Evolutionary conservation across 2,113 vertebrate genomes (phyloP), one percentile per base, ranked within the genome.

Genomic region (Oreochromis aureus): DNA sequence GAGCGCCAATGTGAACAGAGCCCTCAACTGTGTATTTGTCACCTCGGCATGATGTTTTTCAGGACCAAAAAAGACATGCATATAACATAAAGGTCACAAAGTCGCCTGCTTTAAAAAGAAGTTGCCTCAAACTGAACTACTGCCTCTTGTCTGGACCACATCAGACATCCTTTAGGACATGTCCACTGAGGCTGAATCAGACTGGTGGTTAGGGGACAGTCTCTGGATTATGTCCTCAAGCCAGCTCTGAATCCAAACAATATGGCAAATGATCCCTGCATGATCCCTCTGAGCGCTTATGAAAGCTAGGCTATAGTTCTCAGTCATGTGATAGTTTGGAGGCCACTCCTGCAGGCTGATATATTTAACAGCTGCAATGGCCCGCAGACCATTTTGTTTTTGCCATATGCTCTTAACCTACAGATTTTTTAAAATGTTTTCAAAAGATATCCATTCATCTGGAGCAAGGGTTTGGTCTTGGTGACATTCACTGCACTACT

Each of bases 321-420:
- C 44, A 55, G 87, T 85, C 93, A 93, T 73, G 86, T 82, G 87
- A 93, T 59, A 55, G 90, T 89, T 87, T 85, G 81, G 84, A 89
- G 85, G 89, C 90, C 93, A 82, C 81, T 84, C 90, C 76, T 88
- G 79, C 59, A 84, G 79, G 90, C 86, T 82, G 56, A 92, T 83
- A 79, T 80, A 88, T 80, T 36, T 58, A 93, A 95, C 95, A 96
- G 95, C 95, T 96, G 96, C 91, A 82, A 85, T 59, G 61, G 6
- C 53, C 55, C 71, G 54, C 71, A 13, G 78, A 82, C 22, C 78
- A 10, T 86, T 93, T 86, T 80, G 81, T 66, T 34, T 51, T 78
- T 58, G 30, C 27, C 44, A 11, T 78, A 85, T 66, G 82, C 84
- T 54, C 80, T 61, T 58, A 46, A 56, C 51, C 56, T 61, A 24